Evolutionary conservation across 2,113 vertebrate genomes (phyloP), one percentile per base, ranked within the genome.

Genomic region (Toxostoma redivivum): DNA sequence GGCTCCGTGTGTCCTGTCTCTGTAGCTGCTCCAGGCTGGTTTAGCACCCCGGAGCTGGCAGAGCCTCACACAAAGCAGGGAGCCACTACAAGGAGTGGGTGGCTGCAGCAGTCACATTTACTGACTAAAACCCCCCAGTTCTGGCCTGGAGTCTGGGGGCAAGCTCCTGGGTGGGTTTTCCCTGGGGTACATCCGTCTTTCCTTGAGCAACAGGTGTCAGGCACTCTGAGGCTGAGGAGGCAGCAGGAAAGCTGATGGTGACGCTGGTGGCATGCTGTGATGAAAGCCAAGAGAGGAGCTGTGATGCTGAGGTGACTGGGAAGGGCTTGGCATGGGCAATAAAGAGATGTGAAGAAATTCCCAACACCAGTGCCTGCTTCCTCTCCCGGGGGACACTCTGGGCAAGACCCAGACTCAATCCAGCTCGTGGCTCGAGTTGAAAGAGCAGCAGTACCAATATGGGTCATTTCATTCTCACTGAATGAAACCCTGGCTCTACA

Each of bases 161-260:
- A 54, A 24, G 38, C 9, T 27, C 7, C 11, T 17, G 61, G 13
- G 1, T 40, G 40, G 35, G 27, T 3, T 58, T 12, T 51, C n/a
- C 31, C 30, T 15, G 40, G 12, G 11, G 30, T 24, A 5, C 27
- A 15, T 45, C n/a, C 16, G 4, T 7, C 15, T 7, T 15, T 27
- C 5, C 9, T 12, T 4, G 57, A 44, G 80, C 58, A 44, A 4
- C 27, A 15, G 30, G 23, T 31, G 7, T 2, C 5, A 9, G 51
- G 23, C 14, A 5, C 1, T 0, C 56, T 4, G 74, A 50, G n/a
- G 0, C 56, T 4, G 74, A 50, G n/a, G 51, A 74, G 28, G 88
- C 1, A 2, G 65, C 61, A 47, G 61, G 20, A 70, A 22, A 60
- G 61, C 42, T n/a, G 72, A 5, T 9, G 66, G 42, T 14, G 73